Base-by-base conservation (phyloP, 2,888 invertebrate genomes). In the Oxycera nigricornis region DNA sequence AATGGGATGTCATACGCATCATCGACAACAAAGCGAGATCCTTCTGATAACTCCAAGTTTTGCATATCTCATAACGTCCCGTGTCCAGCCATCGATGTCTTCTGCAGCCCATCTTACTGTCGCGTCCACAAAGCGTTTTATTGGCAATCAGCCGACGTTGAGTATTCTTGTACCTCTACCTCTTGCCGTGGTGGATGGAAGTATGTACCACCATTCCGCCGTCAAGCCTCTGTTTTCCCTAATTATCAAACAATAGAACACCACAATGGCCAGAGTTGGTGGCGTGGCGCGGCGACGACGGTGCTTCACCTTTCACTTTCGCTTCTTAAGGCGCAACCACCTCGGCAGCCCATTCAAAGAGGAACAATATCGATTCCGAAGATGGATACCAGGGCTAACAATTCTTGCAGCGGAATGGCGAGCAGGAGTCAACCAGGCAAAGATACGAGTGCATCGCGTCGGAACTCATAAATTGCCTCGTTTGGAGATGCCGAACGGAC, bases 221-320 rank as follows among this genome's bases (percentile, higher is more conserved):
- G n/a, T 24, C 26, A 6, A 59, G 55, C 22, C 20, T 17, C 35
- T 11, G 50, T 50, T 68, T 67, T 68, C 68, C 68, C 68, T 68
- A 68, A 68, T 68, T 68, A 68, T 28, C 68, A 68, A 46, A 68
- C 68, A 68, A 68, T 68, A 28, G 68, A 30, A 14, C 50, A n/a
- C 30, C 7, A 20, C 65, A 39, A 65, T 39, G 17, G 30, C 31
- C 61, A 28, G 59, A 4, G 6, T n/a, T 17, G 1, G 55, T 24
- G 55, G 55, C 55, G 20, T 24, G 20, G 6, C 22, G 24, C 14
- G n/a, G n/a, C 17, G 22, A 24, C 22, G 55, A 24, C 24, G 46
- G 46, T 14, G 35, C n/a, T 2, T 14, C 14, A 3, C 55, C 68
- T 68, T 68, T 68, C 68, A 46, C 50, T 68, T 68, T 68, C 68